Percentiles rank a stretch among this genome's conserved stretches.
phyloP scores from a whole-genome alignment of 2,797 vertebrate genomes.

The Enoplosus armatus region DNA sequence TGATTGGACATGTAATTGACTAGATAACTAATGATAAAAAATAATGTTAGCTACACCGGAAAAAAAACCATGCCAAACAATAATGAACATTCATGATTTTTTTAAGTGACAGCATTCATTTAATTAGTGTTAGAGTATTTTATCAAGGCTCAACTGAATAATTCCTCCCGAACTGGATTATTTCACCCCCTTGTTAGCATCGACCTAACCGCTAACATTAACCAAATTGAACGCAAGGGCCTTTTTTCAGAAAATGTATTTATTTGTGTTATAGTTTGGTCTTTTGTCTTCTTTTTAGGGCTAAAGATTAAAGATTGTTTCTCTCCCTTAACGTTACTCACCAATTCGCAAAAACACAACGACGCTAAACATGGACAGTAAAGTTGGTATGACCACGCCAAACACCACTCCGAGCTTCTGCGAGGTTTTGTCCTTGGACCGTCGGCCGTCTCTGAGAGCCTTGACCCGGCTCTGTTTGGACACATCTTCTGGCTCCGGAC shows the following conservation, averaged over 20 bases:
- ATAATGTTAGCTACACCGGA: not conserved
- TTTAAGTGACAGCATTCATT: too few relatives aligned
- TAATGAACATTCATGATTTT: too few relatives aligned
- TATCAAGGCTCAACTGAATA: not conserved
- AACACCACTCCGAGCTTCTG: conserved; percentile 85
- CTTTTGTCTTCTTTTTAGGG: not conserved
- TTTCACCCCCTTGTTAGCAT: not conserved
- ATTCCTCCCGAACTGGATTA: not conserved
- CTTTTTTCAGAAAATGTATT: not conserved
- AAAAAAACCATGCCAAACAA: not conserved
- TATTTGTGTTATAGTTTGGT: not conserved
- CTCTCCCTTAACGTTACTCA: conserved; percentile 70
- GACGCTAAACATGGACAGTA: conserved; percentile 90
- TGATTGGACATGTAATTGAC: not conserved
- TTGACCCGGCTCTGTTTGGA: not conserved
- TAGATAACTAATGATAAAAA: not conserved
- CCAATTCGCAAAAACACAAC: conserved; percentile 89
- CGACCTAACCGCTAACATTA: not conserved
- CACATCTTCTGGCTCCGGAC: not conserved
- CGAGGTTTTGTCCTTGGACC: not conserved
- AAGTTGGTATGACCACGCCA: conserved; percentile 87
- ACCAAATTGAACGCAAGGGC: not conserved
- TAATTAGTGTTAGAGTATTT: too few relatives aligned
- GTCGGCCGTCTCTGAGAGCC: not conserved
- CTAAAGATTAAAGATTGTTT: not conserved